These are phyloP conservation scores for Helicoverpa assulta DNA, from an alignment of 2,888 invertebrate species.

Conservation along the genomic window DNA sequence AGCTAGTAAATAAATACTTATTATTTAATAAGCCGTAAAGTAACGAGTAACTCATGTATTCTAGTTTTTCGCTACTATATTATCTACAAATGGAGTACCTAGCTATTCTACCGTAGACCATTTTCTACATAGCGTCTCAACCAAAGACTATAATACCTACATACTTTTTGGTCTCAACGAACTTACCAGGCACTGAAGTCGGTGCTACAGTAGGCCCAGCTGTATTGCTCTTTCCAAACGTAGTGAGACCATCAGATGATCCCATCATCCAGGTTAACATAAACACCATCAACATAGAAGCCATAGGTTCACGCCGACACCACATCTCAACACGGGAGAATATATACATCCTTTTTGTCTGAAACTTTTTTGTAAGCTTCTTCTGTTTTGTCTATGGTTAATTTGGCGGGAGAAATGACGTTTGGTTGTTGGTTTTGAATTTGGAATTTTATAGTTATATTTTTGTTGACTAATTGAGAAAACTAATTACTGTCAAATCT, in stretches of 20 bases:
- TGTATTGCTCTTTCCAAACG: conserved; percentile 92
- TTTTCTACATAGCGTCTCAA: too few relatives aligned
- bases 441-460: not conserved
- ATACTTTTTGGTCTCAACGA: conserved; percentile 1
- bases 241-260: conserved; percentile 91
- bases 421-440: not conserved
- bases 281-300: conserved; percentile 80
- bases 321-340: conserved; percentile 85
- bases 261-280: conserved; percentile 84
- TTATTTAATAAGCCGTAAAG: too few relatives aligned
- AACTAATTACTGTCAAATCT: not conserved
- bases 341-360: conserved; percentile 71
- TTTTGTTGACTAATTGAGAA: not conserved
- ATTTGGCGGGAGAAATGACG: not conserved
- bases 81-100: too few relatives aligned
- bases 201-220: conserved; percentile 90
- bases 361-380: conserved; percentile 1
- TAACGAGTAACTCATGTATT: too few relatives aligned
- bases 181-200: conserved; percentile 91
- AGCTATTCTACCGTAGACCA: too few relatives aligned
- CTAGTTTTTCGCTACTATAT: too few relatives aligned
- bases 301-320: conserved; percentile 82
- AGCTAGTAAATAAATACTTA: too few relatives aligned
- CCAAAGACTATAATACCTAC: too few relatives aligned
- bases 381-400: conserved; percentile 16